These are phyloP conservation scores for Climacteris rufus DNA, from an alignment of 2,113 vertebrate genomes.

Conservation along the genomic window DNA sequence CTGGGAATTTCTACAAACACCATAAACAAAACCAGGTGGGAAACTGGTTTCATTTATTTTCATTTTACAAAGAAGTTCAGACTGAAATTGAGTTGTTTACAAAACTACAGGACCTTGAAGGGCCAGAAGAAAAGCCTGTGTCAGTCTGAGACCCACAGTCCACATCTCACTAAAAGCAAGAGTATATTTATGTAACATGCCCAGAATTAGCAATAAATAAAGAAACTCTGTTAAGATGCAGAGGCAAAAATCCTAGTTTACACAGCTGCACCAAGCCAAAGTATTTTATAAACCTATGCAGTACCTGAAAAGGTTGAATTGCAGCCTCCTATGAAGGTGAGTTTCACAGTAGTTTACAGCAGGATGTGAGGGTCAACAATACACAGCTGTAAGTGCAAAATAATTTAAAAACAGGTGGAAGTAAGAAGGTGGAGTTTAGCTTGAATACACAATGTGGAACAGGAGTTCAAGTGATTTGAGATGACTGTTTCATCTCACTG, in stretches of 20 bases:
- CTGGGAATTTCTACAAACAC: constrained; percentile 29
- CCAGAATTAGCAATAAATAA: constrained; percentile 43
- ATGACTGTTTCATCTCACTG: background rate
- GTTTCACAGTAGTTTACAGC: background rate
- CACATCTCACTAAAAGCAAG: constrained; percentile 14
- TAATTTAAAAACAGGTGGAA: background rate
- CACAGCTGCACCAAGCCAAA: constrained; percentile 33
- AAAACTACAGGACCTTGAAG: constrained; percentile 32
- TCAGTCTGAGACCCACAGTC: constrained; percentile 23
- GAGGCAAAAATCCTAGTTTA: constrained; percentile 30
- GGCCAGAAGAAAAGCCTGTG: constrained; percentile 8
- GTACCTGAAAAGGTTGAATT: background rate
- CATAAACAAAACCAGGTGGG: constrained; percentile 50
- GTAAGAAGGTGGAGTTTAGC: background rate
- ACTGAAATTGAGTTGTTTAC: constrained; percentile 37
- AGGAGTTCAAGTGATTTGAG: background rate
- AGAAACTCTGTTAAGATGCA: constrained; percentile 40
- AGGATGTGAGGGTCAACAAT: background rate
- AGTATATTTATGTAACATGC: constrained; percentile 13
- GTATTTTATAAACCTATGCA: background rate
- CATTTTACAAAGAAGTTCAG: constrained; percentile 26
- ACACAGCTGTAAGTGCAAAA: background rate
- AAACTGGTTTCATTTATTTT: constrained; percentile 53
- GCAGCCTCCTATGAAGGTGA: background rate
- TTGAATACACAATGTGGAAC: background rate